Base-by-base conservation (phyloP, 2,797 vertebrate species). In the Rhinoraja longicauda region DNA sequence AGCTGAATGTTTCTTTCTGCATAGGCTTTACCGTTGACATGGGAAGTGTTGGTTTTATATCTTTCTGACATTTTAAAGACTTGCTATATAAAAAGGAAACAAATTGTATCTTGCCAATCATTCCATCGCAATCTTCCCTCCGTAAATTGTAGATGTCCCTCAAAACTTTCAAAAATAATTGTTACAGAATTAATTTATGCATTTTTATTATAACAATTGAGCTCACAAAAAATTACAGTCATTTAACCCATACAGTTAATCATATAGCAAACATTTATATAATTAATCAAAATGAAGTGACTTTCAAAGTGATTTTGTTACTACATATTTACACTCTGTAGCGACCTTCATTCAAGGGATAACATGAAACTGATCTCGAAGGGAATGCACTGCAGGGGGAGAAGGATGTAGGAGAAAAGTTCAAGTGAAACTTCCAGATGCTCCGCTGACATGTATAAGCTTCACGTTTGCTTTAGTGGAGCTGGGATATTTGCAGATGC, bases 401-500 rank as follows among this genome's bases (percentile, higher is more conserved):
- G 36, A 36, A 17, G 32, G 6, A 36, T 32, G 17, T 81, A 32
- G 29, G 6, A 59, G 53, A 62, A 88, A 15, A 67, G 17, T 21
- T 36, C n/a, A 36, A 29, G 59, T 59, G 77, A 78, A 39, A 88
- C n/a, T 67, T 67, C n/a, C 62, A 67, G 62, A 67, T 8, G 64
- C 6, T 19, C 67, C 24, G 59, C 17, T 32, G 32, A 10, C 36
- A 70, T 45, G 2, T 19, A 81, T 53, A 36, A 19, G 86, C 88
- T 32, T 8, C 91, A 91, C 62, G 77, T 98, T 93, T 96, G 98
- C 95, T 99, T 99, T 95, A 98, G 96, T 26, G 98, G 98, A 57
- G 98, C 98, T 1, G 98, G 98, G 93, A 99, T 97, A 93, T 97
- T 99, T 0, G 98, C 98, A 9, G 99, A 99, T 0, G 98, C 98